These are phyloP conservation scores for Hybognathus amarus DNA, from an alignment of 2,797 vertebrate genomes.

Conservation along the genomic window DNA sequence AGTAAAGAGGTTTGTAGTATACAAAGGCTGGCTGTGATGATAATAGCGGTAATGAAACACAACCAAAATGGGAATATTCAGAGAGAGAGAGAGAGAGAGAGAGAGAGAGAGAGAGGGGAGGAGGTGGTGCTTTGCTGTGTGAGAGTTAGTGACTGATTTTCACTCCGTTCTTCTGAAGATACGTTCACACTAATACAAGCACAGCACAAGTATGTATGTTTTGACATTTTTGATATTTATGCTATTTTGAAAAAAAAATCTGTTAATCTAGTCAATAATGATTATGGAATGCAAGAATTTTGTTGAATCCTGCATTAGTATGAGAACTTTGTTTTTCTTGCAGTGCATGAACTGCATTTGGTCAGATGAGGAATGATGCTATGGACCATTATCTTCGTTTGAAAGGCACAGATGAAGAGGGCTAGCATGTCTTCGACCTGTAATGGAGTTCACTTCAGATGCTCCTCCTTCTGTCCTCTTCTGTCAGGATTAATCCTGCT, in stretches of 20 bases:
- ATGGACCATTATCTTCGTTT: slow-evolving; percentile 66
- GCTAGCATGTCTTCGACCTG: slow-evolving; percentile 53
- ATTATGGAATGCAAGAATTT: neutral
- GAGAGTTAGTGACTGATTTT: slow-evolving; percentile 12
- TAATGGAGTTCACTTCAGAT: slow-evolving; percentile 67
- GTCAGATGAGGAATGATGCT: slow-evolving; percentile 54
- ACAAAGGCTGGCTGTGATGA: slow-evolving; percentile 74
- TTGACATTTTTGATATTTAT: neutral
- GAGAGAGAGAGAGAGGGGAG: neutral
- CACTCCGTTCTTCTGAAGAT: neutral
- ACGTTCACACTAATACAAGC: neutral
- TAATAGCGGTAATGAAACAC: slow-evolving; percentile 66
- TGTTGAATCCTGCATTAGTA: neutral
- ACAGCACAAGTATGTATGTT: neutral
- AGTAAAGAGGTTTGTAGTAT: slow-evolving; percentile 70
- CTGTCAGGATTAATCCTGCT: slow-evolving; percentile 54
- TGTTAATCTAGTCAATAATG: neutral
- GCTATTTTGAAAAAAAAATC: neutral
- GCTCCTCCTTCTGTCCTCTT: slow-evolving; percentile 70
- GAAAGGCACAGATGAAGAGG: slow-evolving; percentile 46
- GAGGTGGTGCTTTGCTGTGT: neutral
- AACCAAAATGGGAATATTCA: slow-evolving; percentile 72
- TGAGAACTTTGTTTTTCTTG: slow-evolving; percentile 16
- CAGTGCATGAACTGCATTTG: slow-evolving; percentile 39
- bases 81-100: slow-evolving; percentile 10